phyloP scores from a whole-genome alignment of 2,113 vertebrate genomes.

The Seriola rivoliana region DNA sequence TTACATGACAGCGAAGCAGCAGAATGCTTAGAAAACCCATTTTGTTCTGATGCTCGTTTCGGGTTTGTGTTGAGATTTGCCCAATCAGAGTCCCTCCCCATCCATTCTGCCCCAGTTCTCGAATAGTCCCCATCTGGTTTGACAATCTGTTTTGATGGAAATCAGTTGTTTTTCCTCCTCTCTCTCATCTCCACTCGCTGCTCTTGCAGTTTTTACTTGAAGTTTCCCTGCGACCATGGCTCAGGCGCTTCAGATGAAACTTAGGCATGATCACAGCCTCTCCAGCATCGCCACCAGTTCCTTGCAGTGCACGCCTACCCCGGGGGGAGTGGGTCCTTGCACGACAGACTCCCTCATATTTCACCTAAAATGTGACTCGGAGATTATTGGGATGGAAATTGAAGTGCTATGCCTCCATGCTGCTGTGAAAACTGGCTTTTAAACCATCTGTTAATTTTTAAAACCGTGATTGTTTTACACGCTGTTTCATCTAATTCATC shows the following conservation, averaged over 20 bases:
- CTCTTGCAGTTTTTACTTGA: constrained; percentile 75
- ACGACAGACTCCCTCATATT: constrained; percentile 43
- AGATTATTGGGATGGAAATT: constrained; percentile 38
- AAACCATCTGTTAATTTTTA: constrained; percentile 51
- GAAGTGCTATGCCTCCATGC: constrained; percentile 9
- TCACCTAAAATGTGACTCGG: constrained; percentile 32
- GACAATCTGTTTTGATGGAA: constrained; percentile 87
- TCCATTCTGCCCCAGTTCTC: constrained; percentile 80
- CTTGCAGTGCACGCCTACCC: constrained; percentile 36
- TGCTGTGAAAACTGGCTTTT: constrained; percentile 5
- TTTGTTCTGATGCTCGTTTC: constrained; percentile 57
- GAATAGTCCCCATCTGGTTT: constrained; percentile 84
- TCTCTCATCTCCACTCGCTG: constrained; percentile 74
- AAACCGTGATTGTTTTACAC: constrained; percentile 21
- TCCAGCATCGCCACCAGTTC: constrained; percentile 60
- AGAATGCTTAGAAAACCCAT: constrained; percentile 50
- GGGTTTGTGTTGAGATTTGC: constrained; percentile 70
- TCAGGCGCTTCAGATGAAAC: constrained; percentile 75
- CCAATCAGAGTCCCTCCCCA: constrained; percentile 76
- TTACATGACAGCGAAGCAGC: constrained; percentile 53
- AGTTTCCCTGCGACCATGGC: constrained; percentile 71
- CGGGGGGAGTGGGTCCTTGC: constrained; percentile 23
- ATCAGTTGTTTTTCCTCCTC: constrained; percentile 77
- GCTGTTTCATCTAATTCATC: constrained; percentile 44
- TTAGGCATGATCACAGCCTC: constrained; percentile 77